These are phyloP conservation scores for Sus scrofa DNA, from an alignment of 2,113 vertebrate genomes.

Conservation along the genomic window T2T-Sscrofa CM000820.6:98194001-98194500, in stretches of 20 bases:
- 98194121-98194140: neutral
- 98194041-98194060: neutral
- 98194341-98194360: constrained; percentile 39
- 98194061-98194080: neutral
- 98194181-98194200: neutral
- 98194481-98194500: neutral
- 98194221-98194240: constrained; percentile 38
- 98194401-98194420: neutral
- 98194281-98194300: constrained; percentile 43
- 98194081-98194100: neutral
- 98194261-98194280: neutral
- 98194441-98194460: neutral
- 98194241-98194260: neutral
- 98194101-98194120: neutral
- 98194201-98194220: neutral
- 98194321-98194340: constrained; percentile 70
- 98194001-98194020: neutral
- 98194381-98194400: constrained; percentile 52
- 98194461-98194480: neutral
- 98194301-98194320: constrained; percentile 30
- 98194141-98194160: neutral
- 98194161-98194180: neutral
- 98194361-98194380: constrained; percentile 31
- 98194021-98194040: neutral
- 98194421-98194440: neutral